Conservation (phyloP, 2,797 vertebrate species). For the Antrozous pallidus region DNA sequence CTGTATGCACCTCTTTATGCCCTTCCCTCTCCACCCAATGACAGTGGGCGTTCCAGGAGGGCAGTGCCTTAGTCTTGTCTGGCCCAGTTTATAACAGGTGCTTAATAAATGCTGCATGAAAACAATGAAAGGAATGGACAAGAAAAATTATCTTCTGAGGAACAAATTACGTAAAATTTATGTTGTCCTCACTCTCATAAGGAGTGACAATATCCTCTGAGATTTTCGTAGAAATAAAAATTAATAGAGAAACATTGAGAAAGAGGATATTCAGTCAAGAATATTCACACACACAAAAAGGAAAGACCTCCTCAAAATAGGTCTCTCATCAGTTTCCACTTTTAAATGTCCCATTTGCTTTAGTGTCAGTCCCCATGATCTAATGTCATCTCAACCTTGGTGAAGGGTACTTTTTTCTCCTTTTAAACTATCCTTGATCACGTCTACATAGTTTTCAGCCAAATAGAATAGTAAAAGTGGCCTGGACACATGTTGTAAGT, state of each 20-base stretch:
- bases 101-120: neutral
- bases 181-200: neutral
- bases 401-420: neutral
- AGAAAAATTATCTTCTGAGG: neutral
- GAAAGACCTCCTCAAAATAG: neutral
- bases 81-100: neutral
- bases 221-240: constrained; percentile 7
- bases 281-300: neutral
- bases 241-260: neutral
- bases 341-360: neutral
- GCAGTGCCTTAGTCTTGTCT: neutral
- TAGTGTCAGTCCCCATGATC: neutral
- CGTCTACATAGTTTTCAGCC: neutral
- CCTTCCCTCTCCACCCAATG: no score
- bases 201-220: neutral
- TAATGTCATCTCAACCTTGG: neutral
- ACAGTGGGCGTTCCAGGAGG: neutral
- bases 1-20: neutral
- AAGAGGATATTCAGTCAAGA: neutral
- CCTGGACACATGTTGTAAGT: neutral
- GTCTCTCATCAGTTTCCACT: neutral
- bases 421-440: neutral
- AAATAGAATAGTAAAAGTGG: neutral
- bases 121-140: neutral
- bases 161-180: neutral